Evolutionary conservation across 2,113 vertebrate genomes (phyloP), one percentile per base, ranked within the genome.

Genomic region (Peucedramus taeniatus): DNA sequence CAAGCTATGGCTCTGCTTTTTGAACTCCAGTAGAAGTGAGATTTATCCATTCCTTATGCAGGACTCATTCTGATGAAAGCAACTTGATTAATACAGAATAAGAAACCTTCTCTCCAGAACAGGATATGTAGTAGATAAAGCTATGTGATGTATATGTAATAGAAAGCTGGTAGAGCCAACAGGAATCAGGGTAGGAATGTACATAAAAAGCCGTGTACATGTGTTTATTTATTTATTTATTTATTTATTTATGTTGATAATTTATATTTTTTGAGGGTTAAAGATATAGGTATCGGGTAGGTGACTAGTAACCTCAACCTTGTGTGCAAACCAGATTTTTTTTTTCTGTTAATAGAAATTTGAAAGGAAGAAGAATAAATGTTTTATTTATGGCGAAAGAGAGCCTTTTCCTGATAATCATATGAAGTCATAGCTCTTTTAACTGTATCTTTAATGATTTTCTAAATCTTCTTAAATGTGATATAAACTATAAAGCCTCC

Each of bases 401-500:
- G 64, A 7, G 22, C 33, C 39, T 97, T 76, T 47, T 63, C 15
- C 71, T 76, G 40, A 50, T 47, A 77, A 47, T 74, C 37, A 94
- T 11, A 28, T 88, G 35, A 26, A 78, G 37, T 61, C 10, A 61
- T 83, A 93, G 83, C 76, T 93, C 56, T 92, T 94, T 71, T 80
- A 81, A 81, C 40, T 53, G 7, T 80, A 87, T 82, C 64, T 95
- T 87, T 61, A 94, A 57, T 80, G 51, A 60, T 90, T 93, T 97
- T 77, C 66, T 40, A 76, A 92, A 56, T 94, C 66, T 95, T 94
- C 57, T 95, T 78, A 83, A 87, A 96, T 84, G 63, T 84, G 37
- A 80, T 53, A 68, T 47, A 85, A 89, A 63, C 8, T 51, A n/a
- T 78, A 74, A 76, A 94, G 71, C 31, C n/a, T 89, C 40, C 3